Evolutionary conservation across 2,113 vertebrate species (phyloP).

Genomic region (Parus major): DNA sequence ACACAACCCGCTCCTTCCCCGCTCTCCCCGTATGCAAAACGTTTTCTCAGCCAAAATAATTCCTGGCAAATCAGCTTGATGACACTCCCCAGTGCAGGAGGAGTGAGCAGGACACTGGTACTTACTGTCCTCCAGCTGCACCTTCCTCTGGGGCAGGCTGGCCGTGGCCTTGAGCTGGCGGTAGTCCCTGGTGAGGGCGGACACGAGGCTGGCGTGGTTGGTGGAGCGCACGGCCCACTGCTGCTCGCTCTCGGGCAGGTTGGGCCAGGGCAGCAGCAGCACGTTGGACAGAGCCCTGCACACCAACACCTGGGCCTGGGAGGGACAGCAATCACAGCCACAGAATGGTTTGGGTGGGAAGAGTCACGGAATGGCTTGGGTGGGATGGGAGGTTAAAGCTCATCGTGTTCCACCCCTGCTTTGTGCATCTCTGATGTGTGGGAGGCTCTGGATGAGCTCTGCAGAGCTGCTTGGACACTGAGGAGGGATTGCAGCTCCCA

Average conservation of each 20-base stretch:
- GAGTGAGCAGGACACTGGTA: background rate
- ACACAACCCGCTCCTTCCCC: background rate
- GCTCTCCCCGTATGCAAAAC: fast-evolving
- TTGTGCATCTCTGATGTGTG: background rate
- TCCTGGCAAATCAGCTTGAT: background rate
- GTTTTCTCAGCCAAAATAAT: background rate
- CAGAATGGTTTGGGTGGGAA: background rate
- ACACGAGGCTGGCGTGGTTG: slow-evolving; percentile 88
- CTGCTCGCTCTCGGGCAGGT: slow-evolving; percentile 90
- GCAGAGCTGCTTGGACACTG: background rate
- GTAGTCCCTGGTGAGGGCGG: slow-evolving; percentile 89
- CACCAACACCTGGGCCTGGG: slow-evolving; percentile 91
- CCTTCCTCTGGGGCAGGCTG: slow-evolving; percentile 80
- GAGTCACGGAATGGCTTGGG: background rate
- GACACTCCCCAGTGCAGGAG: background rate
- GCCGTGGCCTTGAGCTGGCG: slow-evolving; percentile 82
- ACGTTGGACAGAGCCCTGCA: slow-evolving; percentile 93
- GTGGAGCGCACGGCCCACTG: slow-evolving; percentile 92
- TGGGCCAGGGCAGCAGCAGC: slow-evolving; percentile 92
- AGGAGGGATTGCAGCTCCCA: background rate
- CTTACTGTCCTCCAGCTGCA: slow-evolving; percentile 86
- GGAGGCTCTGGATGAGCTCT: background rate
- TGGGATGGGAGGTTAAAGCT: background rate
- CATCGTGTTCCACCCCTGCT: fast-evolving
- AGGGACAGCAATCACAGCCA: background rate